Evolutionary conservation across 2,113 vertebrate species (phyloP).

Genomic region (Poeciliopsis prolifica): DNA sequence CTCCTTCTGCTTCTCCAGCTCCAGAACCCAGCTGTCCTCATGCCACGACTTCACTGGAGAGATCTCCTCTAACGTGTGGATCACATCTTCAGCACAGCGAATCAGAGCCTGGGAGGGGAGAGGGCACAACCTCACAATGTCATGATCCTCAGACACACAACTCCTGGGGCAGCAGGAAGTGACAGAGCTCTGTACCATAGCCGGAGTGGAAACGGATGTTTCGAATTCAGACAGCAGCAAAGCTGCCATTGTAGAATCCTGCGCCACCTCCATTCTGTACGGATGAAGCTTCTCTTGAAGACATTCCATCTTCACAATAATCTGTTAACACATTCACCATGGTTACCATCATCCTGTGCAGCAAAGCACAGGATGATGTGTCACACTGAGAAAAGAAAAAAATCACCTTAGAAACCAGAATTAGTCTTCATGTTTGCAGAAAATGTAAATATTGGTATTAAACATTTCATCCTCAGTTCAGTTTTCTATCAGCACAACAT

Average conservation of each 20-base stretch:
- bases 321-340: constrained; percentile 46
- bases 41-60: constrained; percentile 11
- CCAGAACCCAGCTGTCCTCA: constrained; percentile 56
- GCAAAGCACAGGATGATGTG: background rate
- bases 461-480: no score
- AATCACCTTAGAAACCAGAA: background rate
- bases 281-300: constrained; percentile 67
- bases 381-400: background rate
- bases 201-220: constrained; percentile 61
- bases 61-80: constrained; percentile 50
- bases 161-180: background rate
- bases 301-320: constrained; percentile 65
- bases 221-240: constrained; percentile 64
- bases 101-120: constrained; percentile 63
- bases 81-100: constrained; percentile 66
- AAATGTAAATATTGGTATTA: background rate
- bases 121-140: background rate
- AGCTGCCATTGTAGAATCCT: constrained; percentile 51
- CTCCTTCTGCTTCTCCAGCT: constrained; percentile 66
- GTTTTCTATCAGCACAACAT: no score
- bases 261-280: constrained; percentile 62
- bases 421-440: background rate
- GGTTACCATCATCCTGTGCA: background rate
- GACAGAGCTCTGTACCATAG: constrained; percentile 65
- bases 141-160: no score